Conservation (phyloP, 2,113 vertebrate genomes). For the Lagenorhynchus albirostris region DNA sequence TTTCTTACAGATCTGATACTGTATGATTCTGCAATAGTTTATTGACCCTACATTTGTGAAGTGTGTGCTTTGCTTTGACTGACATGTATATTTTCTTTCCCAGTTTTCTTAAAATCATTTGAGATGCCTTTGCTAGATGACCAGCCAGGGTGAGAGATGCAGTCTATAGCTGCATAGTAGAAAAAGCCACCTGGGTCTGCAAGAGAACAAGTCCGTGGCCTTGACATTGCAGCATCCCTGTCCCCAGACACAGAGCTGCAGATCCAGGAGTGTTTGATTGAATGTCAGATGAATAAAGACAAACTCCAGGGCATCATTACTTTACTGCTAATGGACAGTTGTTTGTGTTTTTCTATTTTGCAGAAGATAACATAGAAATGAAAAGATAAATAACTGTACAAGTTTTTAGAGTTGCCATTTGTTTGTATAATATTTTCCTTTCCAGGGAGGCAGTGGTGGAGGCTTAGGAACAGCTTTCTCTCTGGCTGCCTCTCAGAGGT, state of each 20-base stretch:
- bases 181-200: background rate
- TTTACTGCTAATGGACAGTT: background rate
- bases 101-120: background rate
- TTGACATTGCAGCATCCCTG: background rate
- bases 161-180: background rate
- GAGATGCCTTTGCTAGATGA: background rate
- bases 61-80: background rate
- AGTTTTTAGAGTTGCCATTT: background rate
- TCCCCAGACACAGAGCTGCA: background rate
- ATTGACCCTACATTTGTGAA: background rate
- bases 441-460: background rate
- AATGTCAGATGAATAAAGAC: background rate
- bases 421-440: background rate
- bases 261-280: background rate
- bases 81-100: background rate
- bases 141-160: background rate
- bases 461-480: background rate
- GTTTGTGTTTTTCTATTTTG: background rate
- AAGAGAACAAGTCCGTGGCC: background rate
- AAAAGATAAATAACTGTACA: background rate
- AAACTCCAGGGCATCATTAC: background rate
- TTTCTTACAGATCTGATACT: background rate
- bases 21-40: background rate
- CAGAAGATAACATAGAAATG: background rate
- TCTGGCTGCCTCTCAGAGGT: background rate